These are phyloP conservation scores for Hyperopisus bebe DNA, from an alignment of 2,113 vertebrate genomes.

Conservation along the genomic window DNA sequence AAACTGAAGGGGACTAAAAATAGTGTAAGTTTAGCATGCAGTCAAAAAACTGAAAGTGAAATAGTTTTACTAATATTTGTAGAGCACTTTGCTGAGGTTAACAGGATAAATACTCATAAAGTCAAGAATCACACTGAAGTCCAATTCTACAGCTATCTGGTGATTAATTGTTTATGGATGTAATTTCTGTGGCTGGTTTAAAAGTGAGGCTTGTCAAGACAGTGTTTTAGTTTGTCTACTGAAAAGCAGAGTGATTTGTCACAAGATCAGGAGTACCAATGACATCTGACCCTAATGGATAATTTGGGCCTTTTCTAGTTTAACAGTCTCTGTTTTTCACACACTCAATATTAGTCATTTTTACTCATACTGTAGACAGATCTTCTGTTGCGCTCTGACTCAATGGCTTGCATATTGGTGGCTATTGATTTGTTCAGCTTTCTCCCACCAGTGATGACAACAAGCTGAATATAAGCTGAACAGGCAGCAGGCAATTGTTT, in stretches of 20 bases:
- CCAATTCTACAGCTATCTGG: slow-evolving; percentile 28
- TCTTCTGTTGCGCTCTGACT: slow-evolving; percentile 33
- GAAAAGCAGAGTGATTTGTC: slow-evolving; percentile 28
- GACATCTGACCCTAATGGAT: slow-evolving; percentile 23
- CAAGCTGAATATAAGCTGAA: slow-evolving; percentile 36
- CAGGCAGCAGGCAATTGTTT: slow-evolving; percentile 43
- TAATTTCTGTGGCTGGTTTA: slow-evolving; percentile 36
- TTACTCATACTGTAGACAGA: slow-evolving; percentile 21
- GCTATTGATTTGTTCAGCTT: slow-evolving; percentile 15
- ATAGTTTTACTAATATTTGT: slow-evolving; percentile 27
- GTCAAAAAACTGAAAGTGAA: slow-evolving; percentile 40
- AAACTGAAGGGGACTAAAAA: slow-evolving; percentile 38
- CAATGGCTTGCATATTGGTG: slow-evolving; percentile 55
- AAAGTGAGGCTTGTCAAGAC: slow-evolving; percentile 34
- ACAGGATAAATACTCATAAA: slow-evolving; percentile 39
- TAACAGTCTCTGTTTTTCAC: slow-evolving; percentile 42
- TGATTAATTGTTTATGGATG: slow-evolving; percentile 25
- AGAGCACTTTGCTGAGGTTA: slow-evolving; percentile 44
- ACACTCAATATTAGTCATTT: slow-evolving; percentile 21
- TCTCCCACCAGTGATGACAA: slow-evolving; percentile 28
- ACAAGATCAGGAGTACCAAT: slow-evolving; percentile 25
- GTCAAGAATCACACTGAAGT: slow-evolving; percentile 30
- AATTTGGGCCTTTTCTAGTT: slow-evolving; percentile 31
- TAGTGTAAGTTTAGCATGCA: slow-evolving; percentile 51
- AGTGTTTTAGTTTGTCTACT: slow-evolving; percentile 33